phyloP scores from a whole-genome alignment of 2,113 vertebrate species.

The Calidris pugnax region DNA sequence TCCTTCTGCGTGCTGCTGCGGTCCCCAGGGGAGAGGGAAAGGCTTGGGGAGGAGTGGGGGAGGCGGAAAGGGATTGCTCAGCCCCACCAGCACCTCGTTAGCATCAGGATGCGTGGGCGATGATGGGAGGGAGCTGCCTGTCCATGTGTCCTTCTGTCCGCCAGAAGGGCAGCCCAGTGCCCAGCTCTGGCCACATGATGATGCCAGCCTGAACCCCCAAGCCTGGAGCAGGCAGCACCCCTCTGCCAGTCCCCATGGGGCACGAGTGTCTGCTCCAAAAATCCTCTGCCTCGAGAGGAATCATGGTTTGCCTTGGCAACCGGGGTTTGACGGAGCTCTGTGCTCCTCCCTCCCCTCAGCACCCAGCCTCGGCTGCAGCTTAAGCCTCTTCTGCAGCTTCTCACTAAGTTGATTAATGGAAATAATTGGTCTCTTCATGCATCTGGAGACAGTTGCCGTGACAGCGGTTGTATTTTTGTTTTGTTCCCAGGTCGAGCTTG shows the following conservation, averaged over 20 bases:
- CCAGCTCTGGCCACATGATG: background rate
- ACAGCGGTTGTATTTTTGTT: conserved; percentile 59
- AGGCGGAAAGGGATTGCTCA: background rate
- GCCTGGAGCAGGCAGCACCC: background rate
- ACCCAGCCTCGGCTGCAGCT: background rate
- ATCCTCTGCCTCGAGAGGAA: background rate
- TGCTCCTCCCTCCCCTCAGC: background rate
- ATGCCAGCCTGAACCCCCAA: background rate
- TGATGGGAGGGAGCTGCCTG: background rate
- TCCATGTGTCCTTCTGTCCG: accelerated
- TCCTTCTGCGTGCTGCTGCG: background rate
- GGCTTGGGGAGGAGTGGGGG: background rate
- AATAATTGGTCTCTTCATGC: conserved; percentile 61
- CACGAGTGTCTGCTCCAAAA: background rate
- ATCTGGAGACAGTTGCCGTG: conserved; percentile 63
- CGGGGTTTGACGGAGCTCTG: background rate
- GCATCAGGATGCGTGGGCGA: background rate
- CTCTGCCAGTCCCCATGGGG: background rate
- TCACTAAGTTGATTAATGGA: conserved; percentile 52
- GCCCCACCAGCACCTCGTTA: background rate
- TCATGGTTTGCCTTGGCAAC: background rate
- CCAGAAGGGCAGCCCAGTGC: background rate
- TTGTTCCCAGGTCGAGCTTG: conserved; percentile 37
- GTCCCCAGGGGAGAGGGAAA: background rate
- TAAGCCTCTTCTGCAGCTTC: conserved; percentile 25